Percentiles rank a stretch among this genome's conserved stretches.
Evolutionary conservation across 2,113 vertebrate species (phyloP).

Genomic region (Pandion haliaetus): DNA sequence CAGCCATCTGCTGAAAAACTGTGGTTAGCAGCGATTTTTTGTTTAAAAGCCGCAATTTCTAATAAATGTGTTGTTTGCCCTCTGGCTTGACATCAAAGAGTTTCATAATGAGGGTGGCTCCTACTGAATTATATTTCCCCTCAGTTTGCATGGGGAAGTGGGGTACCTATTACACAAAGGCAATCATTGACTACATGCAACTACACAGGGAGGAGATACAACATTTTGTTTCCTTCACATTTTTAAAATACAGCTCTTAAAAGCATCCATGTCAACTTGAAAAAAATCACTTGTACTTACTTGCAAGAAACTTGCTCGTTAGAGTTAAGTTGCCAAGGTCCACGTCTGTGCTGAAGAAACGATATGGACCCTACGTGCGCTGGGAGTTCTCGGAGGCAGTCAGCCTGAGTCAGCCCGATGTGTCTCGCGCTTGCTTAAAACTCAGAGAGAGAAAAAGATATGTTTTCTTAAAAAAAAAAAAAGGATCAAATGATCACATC

Average conservation of each 20-base stretch:
- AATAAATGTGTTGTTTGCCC: background rate
- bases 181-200: background rate
- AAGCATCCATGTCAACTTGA: background rate
- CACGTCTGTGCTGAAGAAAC: background rate
- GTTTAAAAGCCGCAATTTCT: conserved; percentile 8
- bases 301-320: background rate
- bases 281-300: background rate
- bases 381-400: background rate
- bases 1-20: background rate
- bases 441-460: background rate
- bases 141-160: background rate
- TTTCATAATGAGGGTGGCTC: background rate
- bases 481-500: background rate
- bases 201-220: background rate
- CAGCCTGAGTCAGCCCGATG: rapidly evolving
- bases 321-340: background rate
- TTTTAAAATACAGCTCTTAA: background rate
- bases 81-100: conserved; percentile 19
- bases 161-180: background rate
- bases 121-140: background rate
- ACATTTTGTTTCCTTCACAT: background rate
- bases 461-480: background rate
- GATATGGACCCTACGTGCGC: rapidly evolving
- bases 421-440: background rate
- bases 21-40: background rate